Evolutionary conservation across 2,113 vertebrate genomes (phyloP).

Genomic region (Xerus inauris): DNA sequence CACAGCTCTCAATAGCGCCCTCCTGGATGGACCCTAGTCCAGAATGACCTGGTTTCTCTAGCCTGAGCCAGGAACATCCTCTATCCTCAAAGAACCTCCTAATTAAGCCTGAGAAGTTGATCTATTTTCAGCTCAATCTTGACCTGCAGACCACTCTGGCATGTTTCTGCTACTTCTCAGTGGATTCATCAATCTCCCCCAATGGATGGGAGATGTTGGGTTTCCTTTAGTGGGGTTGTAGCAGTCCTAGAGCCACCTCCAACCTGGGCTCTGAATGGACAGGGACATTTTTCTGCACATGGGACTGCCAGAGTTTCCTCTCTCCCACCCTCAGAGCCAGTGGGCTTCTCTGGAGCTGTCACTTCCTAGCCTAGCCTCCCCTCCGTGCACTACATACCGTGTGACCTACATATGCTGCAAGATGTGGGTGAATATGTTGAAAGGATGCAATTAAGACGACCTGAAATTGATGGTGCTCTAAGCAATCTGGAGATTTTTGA

Average conservation of each 20-base stretch:
- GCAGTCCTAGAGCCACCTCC: not conserved
- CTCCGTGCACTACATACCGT: not conserved
- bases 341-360: not conserved
- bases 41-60: not conserved
- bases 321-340: not conserved
- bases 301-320: not conserved
- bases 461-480: not conserved
- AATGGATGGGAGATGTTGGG: not conserved
- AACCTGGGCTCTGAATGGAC: not conserved
- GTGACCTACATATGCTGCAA: not conserved
- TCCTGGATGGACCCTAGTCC: not conserved
- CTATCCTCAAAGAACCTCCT: not conserved
- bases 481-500: not conserved
- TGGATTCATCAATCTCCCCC: not conserved
- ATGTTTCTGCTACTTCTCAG: not conserved
- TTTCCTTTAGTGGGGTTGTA: not conserved
- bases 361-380: not conserved
- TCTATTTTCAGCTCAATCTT: not conserved
- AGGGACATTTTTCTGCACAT: not conserved
- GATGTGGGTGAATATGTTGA: not conserved
- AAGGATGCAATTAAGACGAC: not conserved
- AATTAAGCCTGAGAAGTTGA: not conserved
- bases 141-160: not conserved
- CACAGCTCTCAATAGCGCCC: not conserved
- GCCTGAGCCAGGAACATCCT: not conserved